These are phyloP conservation scores for Macrophya alboannulata DNA, from an alignment of 2,888 invertebrate genomes.

Conservation along the genomic window DNA sequence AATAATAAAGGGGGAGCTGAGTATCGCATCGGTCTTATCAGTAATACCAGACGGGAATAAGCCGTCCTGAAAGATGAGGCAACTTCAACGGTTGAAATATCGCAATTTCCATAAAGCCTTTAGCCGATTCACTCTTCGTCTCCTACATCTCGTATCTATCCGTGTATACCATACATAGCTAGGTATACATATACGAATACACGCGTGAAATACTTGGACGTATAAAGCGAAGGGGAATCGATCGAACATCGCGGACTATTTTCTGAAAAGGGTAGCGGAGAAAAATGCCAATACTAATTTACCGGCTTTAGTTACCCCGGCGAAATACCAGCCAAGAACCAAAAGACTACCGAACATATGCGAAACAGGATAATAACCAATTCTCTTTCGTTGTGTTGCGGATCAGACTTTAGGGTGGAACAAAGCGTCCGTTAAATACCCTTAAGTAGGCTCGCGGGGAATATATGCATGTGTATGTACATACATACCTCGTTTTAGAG, in stretches of 20 bases:
- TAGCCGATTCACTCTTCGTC: background rate
- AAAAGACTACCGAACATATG: background rate
- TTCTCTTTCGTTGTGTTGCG: slow-evolving; percentile 19
- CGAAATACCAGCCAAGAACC: background rate
- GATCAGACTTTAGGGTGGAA: background rate
- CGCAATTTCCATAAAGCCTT: slow-evolving; percentile 26
- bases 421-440: slow-evolving; percentile 16
- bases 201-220: background rate
- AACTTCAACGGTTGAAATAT: slow-evolving; percentile 21
- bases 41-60: slow-evolving; percentile 35
- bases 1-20: background rate
- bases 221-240: background rate
- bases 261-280: background rate
- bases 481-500: background rate
- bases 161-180: too few species aligned
- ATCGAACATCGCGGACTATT: background rate
- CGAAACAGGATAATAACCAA: slow-evolving; percentile 12
- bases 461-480: too few species aligned
- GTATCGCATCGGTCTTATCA: background rate
- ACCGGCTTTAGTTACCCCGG: background rate
- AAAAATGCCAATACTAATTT: slow-evolving; percentile 25
- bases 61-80: slow-evolving; percentile 16
- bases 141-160: too few species aligned
- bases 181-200: background rate
- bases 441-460: background rate